These are phyloP conservation scores for Dendrolimus pini DNA, from an alignment of 2,888 invertebrate species.

Conservation along the genomic window DNA sequence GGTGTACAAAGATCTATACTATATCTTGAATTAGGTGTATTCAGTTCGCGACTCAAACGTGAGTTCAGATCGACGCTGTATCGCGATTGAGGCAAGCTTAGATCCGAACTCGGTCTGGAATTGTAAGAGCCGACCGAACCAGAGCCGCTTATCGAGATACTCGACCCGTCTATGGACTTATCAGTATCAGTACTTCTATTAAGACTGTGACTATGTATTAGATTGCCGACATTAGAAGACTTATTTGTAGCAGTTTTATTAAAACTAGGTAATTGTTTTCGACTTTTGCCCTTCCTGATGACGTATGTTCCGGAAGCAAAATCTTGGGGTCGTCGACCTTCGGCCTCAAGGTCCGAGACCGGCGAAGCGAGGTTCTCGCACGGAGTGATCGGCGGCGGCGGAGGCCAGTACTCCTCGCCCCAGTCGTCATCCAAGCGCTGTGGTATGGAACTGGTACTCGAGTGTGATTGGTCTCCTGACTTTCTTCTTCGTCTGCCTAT, in stretches of 20 bases:
- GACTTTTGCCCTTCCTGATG: conserved; percentile 84
- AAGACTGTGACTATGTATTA: conserved; percentile 63
- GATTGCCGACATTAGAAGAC: conserved; percentile 40
- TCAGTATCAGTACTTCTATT: conserved; percentile 67
- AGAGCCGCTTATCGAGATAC: conserved; percentile 68
- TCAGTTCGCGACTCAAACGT: conserved; percentile 74
- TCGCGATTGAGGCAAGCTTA: conserved; percentile 77
- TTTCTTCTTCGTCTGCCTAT: conserved; percentile 74
- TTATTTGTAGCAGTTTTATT: conserved; percentile 71
- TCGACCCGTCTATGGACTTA: conserved; percentile 67
- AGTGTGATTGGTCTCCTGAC: conserved; percentile 77
- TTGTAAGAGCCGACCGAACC: conserved; percentile 77
- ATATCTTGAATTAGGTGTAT: conserved; percentile 80
- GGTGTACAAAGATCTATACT: conserved; percentile 82
- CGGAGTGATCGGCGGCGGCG: conserved; percentile 80
- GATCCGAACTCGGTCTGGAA: conserved; percentile 79
- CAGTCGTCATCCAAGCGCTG: conserved; percentile 79
- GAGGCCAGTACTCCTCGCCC: conserved; percentile 83
- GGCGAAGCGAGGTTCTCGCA: conserved; percentile 82
- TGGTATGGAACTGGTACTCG: conserved; percentile 84
- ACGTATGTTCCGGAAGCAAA: conserved; percentile 84
- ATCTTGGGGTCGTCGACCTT: conserved; percentile 49
- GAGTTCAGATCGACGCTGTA: conserved; percentile 76
- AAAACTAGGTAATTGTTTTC: conserved; percentile 79
- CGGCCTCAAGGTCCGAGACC: conserved; percentile 76